Percentiles rank a stretch among this genome's conserved stretches.
These are phyloP conservation scores for Lycia hirtaria DNA, from an alignment of 2,888 invertebrate species.

Conservation along the genomic window DNA sequence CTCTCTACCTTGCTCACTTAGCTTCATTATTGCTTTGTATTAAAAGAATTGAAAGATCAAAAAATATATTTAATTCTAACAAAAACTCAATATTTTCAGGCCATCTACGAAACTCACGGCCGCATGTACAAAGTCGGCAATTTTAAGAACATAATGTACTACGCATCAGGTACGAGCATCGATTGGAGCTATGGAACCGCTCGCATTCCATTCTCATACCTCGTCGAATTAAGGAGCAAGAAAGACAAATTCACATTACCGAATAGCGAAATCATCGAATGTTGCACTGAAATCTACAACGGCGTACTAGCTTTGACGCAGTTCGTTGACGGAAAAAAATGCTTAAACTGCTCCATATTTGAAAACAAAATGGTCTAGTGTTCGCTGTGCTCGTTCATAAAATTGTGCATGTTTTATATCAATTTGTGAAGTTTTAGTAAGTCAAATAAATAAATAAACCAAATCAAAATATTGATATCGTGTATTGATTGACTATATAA, in stretches of 20 bases:
- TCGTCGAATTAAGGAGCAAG: constrained; percentile 72
- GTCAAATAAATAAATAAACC: constrained; percentile 15
- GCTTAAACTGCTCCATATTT: background rate
- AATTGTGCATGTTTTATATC: constrained; percentile 15
- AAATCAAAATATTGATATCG: constrained; percentile 6
- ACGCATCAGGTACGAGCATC: constrained; percentile 74
- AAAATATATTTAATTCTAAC: background rate
- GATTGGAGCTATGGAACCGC: constrained; percentile 80
- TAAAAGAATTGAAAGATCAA: too few relatives aligned
- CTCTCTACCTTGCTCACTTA: too few relatives aligned
- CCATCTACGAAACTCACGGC: constrained; percentile 71
- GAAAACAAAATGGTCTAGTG: background rate
- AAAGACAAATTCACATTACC: constrained; percentile 68
- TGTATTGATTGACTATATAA: constrained; percentile 25
- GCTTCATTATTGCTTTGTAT: too few relatives aligned
- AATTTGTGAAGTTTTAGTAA: constrained; percentile 20
- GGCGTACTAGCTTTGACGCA: constrained; percentile 65
- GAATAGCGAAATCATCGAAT: constrained; percentile 66
- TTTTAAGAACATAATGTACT: constrained; percentile 78
- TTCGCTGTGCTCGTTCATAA: background rate
- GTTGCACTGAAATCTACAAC: constrained; percentile 66
- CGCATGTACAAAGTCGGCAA: constrained; percentile 79
- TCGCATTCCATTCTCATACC: constrained; percentile 74
- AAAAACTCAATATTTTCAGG: constrained; percentile 54
- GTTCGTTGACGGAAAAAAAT: constrained; percentile 58